phyloP scores from a whole-genome alignment of 2,113 vertebrate genomes.

The Ciconia maguari region DNA sequence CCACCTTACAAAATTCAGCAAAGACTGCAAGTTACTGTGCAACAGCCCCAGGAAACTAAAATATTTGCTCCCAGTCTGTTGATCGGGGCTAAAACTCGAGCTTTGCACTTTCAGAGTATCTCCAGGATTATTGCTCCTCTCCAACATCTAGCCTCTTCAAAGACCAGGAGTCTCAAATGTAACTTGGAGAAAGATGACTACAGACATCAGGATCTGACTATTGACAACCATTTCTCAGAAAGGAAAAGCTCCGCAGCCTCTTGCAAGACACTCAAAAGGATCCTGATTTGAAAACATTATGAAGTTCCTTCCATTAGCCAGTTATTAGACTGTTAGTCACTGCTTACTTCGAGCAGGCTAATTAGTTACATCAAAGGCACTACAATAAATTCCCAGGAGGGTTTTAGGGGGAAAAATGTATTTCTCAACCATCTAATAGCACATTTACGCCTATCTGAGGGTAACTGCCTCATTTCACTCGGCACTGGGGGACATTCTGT shows the following conservation, averaged over 20 bases:
- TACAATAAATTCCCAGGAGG: slow-evolving; percentile 72
- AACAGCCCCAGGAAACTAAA: not conserved
- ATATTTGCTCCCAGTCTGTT: not conserved
- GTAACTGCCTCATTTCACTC: slow-evolving; percentile 51
- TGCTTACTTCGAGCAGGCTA: slow-evolving; percentile 72
- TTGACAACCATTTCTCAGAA: not conserved
- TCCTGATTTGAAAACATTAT: slow-evolving; percentile 57
- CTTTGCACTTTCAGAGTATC: not conserved
- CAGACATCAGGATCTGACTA: not conserved
- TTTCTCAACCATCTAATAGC: slow-evolving; percentile 59
- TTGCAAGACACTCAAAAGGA: slow-evolving; percentile 23
- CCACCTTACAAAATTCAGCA: not conserved
- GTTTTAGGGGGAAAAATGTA: not conserved
- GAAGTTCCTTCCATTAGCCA: slow-evolving; percentile 68
- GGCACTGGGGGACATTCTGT: slow-evolving; percentile 17
- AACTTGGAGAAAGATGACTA: not conserved
- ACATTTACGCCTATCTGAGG: slow-evolving; percentile 61
- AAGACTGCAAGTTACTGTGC: not conserved
- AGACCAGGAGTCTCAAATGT: not conserved
- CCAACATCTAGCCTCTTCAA: not conserved
- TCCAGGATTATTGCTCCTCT: not conserved
- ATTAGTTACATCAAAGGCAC: slow-evolving; percentile 79
- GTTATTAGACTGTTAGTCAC: slow-evolving; percentile 64
- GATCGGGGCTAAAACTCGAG: not conserved
- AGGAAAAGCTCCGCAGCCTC: slow-evolving; percentile 17